Evolutionary conservation across 2,888 invertebrate genomes (phyloP).

Genomic region (Pristionchus maxplancki): DNA sequence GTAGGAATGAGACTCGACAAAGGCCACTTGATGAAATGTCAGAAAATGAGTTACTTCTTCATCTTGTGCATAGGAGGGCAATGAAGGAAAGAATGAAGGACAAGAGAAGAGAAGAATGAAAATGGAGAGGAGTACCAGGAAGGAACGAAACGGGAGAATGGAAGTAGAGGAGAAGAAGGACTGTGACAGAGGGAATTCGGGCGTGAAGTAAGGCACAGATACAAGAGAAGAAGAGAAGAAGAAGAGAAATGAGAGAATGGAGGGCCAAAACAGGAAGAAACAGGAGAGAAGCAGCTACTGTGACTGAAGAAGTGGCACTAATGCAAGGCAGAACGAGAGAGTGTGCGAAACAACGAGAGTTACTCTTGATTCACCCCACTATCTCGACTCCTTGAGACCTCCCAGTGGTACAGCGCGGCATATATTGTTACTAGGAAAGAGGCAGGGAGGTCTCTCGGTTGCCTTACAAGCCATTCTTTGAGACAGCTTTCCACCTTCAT

Average conservation of each 20-base stretch:
- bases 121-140: neutral
- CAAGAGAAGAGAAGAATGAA: constrained; percentile 37
- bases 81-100: neutral
- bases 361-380: neutral
- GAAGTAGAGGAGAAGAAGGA: constrained; percentile 20
- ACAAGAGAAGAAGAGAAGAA: constrained; percentile 45
- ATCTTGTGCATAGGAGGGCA: constrained; percentile 62
- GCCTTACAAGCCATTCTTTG: neutral
- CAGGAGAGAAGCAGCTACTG: neutral
- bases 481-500: constrained; percentile 39
- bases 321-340: constrained; percentile 22
- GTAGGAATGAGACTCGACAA: constrained; percentile 77
- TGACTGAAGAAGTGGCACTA: neutral
- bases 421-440: neutral
- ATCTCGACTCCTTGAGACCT: neutral
- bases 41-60: constrained; percentile 76
- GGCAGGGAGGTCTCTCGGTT: neutral
- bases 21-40: constrained; percentile 55
- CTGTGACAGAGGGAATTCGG: constrained; percentile 45
- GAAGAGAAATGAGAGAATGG: constrained; percentile 23
- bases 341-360: neutral
- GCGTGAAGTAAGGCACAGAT: constrained; percentile 45
- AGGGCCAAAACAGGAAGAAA: constrained; percentile 27
- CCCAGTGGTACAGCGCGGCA: neutral
- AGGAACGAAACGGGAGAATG: constrained; percentile 35